Conservation (phyloP, 35 echinoderm and acorn worm genomes). For the Ophioderma brevispina region DNA sequence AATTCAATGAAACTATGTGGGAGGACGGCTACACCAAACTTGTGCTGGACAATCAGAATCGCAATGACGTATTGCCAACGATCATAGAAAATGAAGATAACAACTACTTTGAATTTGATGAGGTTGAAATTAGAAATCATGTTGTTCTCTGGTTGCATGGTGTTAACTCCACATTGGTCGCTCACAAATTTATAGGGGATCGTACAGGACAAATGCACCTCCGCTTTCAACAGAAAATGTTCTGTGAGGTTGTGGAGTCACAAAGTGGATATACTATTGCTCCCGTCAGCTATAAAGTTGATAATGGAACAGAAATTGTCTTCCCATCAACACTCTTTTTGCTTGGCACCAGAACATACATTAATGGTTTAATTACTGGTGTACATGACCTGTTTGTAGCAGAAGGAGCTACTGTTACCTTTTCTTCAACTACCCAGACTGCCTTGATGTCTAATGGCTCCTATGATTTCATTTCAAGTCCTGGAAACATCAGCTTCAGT, state of each 20-base stretch:
- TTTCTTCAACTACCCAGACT: conserved; percentile 75
- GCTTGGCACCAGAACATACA: conserved; percentile 68
- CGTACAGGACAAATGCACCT: conserved; percentile 75
- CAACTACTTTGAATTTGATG: conserved; percentile 81
- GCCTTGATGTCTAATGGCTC: conserved; percentile 72
- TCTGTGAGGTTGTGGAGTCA: conserved; percentile 83
- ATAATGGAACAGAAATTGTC: conserved; percentile 71
- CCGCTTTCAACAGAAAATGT: conserved; percentile 66
- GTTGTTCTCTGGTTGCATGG: conserved; percentile 83
- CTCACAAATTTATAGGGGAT: conserved; percentile 81
- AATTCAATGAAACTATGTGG: conserved; percentile 60
- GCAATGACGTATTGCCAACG: conserved; percentile 71
- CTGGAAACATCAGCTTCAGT: conserved; percentile 89
- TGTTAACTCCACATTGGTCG: conserved; percentile 50
- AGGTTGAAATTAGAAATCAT: conserved; percentile 86
- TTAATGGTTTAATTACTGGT: conserved; percentile 74
- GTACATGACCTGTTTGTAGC: conserved; percentile 73
- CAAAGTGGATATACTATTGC: conserved; percentile 82
- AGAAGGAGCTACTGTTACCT: conserved; percentile 56
- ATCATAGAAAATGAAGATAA: conserved; percentile 87
- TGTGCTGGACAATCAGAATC: conserved; percentile 74
- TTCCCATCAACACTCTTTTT: conserved; percentile 85
- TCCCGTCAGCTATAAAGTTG: conserved; percentile 79
- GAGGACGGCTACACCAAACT: conserved; percentile 81
- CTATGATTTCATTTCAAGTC: conserved; percentile 56